Evolutionary conservation across 2,797 vertebrate genomes (phyloP).

Genomic region (Sardinella longiceps): DNA sequence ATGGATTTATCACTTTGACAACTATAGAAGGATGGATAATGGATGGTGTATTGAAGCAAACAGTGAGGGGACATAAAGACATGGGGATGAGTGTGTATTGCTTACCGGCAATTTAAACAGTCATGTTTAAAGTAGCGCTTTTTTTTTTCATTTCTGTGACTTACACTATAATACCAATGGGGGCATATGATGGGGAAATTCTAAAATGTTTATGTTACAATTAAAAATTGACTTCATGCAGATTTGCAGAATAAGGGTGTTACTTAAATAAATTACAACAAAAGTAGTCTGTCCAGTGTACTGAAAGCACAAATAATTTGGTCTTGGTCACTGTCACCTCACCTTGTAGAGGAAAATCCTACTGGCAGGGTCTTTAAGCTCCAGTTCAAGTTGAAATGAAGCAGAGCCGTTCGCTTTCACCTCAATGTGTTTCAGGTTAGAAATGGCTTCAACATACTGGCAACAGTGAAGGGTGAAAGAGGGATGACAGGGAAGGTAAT

Average conservation of each 20-base stretch:
- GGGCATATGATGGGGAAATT: background rate
- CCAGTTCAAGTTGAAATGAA: slow-evolving; percentile 70
- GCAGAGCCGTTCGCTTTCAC: slow-evolving; percentile 69
- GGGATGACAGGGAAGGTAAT: background rate
- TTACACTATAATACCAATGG: background rate
- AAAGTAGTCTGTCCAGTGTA: background rate
- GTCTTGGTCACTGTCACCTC: slow-evolving; percentile 42
- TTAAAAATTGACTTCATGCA: background rate
- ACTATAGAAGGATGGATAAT: background rate
- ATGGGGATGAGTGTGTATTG: background rate
- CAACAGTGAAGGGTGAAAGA: slow-evolving; percentile 13
- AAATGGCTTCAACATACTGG: slow-evolving; percentile 65
- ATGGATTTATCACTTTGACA: background rate
- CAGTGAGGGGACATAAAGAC: background rate
- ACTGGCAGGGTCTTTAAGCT: slow-evolving; percentile 70
- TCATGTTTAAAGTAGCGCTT: background rate
- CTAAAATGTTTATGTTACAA: background rate
- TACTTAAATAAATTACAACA: background rate
- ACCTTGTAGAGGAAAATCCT: slow-evolving; percentile 80
- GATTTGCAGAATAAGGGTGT: background rate
- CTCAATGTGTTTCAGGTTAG: slow-evolving; percentile 70
- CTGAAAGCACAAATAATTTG: background rate
- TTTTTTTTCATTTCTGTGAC: background rate
- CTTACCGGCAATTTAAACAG: background rate
- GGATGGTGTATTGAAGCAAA: background rate